Base-by-base conservation (phyloP, 2,113 vertebrate genomes). In the Hylia prasina region DNA sequence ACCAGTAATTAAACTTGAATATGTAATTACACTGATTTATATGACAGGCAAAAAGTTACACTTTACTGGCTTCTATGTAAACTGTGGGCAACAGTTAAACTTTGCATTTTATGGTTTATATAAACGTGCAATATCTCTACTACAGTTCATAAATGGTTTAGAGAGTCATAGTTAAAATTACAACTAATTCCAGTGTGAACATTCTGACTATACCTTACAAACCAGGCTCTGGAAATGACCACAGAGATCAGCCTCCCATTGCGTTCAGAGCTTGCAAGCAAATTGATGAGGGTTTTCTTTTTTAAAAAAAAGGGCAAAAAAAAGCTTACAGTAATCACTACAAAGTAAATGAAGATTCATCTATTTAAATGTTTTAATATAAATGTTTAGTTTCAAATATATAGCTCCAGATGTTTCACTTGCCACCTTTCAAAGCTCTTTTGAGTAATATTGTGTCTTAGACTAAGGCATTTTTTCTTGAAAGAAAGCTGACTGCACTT, bases 1-100 rank as follows among this genome's bases (percentile, higher is more conserved):
- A 98, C 97, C 98, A 98, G 98, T 99, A 99, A 99, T 99, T 99
- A 99, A 99, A 99, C 98, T 98, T 97, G 98, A 98, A 99, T 98
- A 98, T 98, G 97, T 98, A 99, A 99, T 98, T 98, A 98, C 97
- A 92, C 97, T 98, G 98, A 99, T 99, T 99, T 98, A 98, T 99
- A 99, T 98, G 97, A 98, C 97, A 98, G 97, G 96, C 96, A 98
- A 98, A 98, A 98, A 98, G 98, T 98, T 98, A 98, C 98, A 98
- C 97, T 98, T 98, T 98, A 98, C 97, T 98, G 96, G 98, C 97
- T 98, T 98, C 97, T 98, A 96, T 97, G 98, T 98, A 99, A 98
- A 98, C 98, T 98, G 95, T 98, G 96, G 97, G 80, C 97, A 98
- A 98, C 97, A 98, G 98, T 98, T 98, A 98, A 98, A 98, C 97